Evolutionary conservation across 2,113 vertebrate genomes (phyloP), one percentile per base, ranked within the genome.

Genomic region (Strix aluco): DNA sequence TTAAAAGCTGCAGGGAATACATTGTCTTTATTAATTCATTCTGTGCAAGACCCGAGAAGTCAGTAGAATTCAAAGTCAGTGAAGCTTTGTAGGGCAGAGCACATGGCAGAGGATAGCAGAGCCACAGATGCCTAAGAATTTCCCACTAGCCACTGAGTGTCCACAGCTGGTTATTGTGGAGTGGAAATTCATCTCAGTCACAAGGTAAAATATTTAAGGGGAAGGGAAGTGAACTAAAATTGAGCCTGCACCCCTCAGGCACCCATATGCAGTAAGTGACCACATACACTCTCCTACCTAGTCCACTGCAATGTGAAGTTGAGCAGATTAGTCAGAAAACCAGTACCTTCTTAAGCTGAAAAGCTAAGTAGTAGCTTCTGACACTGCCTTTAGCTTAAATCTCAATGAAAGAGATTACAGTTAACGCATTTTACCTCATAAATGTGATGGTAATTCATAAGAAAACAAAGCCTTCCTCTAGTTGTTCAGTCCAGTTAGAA

Each of bases 211-310:
- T 73, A 58, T 38, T 62, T 47, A 55, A 15, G 13, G 15, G 34
- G 77, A 80, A 54, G 36, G 16, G 5, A 83, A 44, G 15, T 44
- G 22, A 80, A 66, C 13, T 72, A 55, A 47, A 13, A 38, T 13
- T 38, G 5, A 85, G 5, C 14, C 14, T 77, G 16, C 8, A 36
- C 12, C 11, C 23, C 34, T 62, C 14, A 30, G 32, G 32, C 12
- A 67, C 26, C 8, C 49, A 62, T 19, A 34, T 0, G 2, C 26
- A 51, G 18, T 36, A 62, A 52, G 22, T 20, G 36, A 52, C 29
- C 11, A 38, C 0, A 0, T 61, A 36, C 7, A 21, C 7, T 57
- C 23, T 74, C 27, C 40, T 51, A n/a, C 11, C 15, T 20, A 27
- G 18, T 38, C 16, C 30, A 36, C n/a, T 34, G 13, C 22, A 78